Conservation (phyloP, 2,113 vertebrate species). For the Grus americana region DNA sequence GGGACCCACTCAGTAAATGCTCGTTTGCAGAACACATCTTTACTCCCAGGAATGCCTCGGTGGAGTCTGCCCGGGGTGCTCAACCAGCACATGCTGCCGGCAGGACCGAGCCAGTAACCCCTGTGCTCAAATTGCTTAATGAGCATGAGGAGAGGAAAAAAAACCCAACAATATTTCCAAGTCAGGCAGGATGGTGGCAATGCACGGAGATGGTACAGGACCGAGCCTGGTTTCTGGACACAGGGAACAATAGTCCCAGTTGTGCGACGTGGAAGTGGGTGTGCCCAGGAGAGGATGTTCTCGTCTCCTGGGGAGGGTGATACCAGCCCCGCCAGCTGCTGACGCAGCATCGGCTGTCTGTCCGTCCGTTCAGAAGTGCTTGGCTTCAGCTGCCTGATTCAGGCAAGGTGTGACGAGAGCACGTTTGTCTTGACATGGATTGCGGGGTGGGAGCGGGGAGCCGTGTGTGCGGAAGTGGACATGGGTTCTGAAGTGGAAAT, state of each 20-base stretch:
- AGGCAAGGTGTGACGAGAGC: neutral
- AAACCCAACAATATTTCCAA: neutral
- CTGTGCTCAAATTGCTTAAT: neutral
- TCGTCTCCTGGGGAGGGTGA: neutral
- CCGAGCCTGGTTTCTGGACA: neutral
- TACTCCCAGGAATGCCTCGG: neutral
- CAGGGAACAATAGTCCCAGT: neutral
- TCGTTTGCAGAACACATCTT: neutral
- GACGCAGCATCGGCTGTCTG: neutral
- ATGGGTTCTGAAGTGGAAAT: neutral
- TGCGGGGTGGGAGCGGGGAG: neutral
- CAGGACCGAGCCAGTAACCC: neutral
- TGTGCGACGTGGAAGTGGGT: neutral
- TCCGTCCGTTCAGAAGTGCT: neutral
- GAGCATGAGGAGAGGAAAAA: neutral
- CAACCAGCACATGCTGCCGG: neutral
- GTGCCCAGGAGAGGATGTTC: constrained; percentile 40
- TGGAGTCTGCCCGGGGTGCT: neutral
- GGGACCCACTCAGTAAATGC: neutral
- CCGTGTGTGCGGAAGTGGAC: neutral
- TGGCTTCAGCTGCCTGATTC: neutral
- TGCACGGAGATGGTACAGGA: neutral
- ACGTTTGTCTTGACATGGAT: neutral
- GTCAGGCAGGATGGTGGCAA: neutral
- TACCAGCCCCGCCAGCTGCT: neutral